Percentiles rank a stretch among this genome's conserved stretches.
Conservation (phyloP, 2,797 vertebrate species). For the Botia kubotai region DNA sequence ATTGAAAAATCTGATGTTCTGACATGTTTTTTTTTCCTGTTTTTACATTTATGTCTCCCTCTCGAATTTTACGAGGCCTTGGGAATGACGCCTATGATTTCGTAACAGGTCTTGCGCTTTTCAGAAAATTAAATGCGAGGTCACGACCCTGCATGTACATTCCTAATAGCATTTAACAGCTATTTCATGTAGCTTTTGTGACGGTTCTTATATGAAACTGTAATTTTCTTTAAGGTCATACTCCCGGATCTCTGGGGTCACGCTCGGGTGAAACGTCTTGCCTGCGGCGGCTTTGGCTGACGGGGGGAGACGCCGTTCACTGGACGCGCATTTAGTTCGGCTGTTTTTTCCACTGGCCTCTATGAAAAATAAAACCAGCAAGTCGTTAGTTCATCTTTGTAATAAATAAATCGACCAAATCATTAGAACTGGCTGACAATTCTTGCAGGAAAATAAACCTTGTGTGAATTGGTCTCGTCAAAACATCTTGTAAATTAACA, state of each 20-base stretch:
- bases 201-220: constrained; percentile 53
- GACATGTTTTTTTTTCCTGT: too few species aligned
- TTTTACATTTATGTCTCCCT: too few species aligned
- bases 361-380: constrained; percentile 8
- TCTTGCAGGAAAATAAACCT: too few species aligned
- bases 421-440: background rate
- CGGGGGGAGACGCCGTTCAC: background rate
- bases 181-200: constrained; percentile 23
- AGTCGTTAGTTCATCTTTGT: background rate
- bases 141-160: background rate
- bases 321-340: background rate
- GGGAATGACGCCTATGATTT: background rate
- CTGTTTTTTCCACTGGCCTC: constrained; percentile 13
- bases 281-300: constrained; percentile 32
- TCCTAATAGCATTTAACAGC: background rate
- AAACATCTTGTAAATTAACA: too few species aligned
- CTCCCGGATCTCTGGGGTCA: constrained; percentile 12
- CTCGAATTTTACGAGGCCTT: too few species aligned
- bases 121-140: background rate
- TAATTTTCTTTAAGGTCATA: constrained; percentile 56
- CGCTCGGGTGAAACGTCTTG: background rate
- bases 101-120: background rate
- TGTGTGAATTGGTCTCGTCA: too few species aligned
- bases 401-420: background rate
- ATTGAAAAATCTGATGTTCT: background rate